Percentiles rank a stretch among this genome's conserved stretches.
Evolutionary conservation across 2,113 vertebrate species (phyloP).

Genomic region (Syrrhaptes paradoxus): DNA sequence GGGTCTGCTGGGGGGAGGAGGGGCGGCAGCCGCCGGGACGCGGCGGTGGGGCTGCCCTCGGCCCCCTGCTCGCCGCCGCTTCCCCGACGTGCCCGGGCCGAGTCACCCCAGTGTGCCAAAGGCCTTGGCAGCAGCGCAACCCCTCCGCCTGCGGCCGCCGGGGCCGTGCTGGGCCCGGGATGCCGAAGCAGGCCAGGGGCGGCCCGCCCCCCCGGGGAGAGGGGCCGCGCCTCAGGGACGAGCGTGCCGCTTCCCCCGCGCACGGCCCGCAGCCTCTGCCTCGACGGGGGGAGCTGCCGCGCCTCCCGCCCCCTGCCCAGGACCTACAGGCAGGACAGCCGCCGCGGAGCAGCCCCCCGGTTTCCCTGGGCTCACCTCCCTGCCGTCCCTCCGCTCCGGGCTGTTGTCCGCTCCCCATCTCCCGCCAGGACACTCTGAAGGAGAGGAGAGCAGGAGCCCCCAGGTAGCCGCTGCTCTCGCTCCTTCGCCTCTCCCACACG

Average conservation of each 20-base stretch:
- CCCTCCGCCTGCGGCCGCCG: not conserved
- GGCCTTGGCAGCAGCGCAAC: not conserved
- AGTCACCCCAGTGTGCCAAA: not conserved
- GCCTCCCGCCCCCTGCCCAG: not conserved
- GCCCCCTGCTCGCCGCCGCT: not conserved
- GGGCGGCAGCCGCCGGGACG: not conserved
- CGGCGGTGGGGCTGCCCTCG: not conserved
- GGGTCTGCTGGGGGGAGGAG: not conserved
- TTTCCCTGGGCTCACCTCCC: not conserved
- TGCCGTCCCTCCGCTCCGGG: not conserved
- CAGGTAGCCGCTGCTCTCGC: not conserved
- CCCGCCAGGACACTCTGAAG: no score
- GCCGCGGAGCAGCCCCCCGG: no score
- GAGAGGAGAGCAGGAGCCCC: not conserved
- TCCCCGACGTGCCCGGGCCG: not conserved
- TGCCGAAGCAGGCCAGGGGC: not conserved
- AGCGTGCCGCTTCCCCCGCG: no score
- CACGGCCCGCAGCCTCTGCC: not conserved
- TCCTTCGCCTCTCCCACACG: no score
- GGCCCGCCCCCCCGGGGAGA: not conserved
- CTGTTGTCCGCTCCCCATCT: not conserved
- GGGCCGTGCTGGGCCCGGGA: not conserved
- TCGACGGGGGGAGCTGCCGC: not conserved
- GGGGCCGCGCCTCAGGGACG: not conserved
- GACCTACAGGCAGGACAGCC: not conserved